These are phyloP conservation scores for Barbus barbus DNA, from an alignment of 2,113 vertebrate species.

Conservation along the genomic window DNA sequence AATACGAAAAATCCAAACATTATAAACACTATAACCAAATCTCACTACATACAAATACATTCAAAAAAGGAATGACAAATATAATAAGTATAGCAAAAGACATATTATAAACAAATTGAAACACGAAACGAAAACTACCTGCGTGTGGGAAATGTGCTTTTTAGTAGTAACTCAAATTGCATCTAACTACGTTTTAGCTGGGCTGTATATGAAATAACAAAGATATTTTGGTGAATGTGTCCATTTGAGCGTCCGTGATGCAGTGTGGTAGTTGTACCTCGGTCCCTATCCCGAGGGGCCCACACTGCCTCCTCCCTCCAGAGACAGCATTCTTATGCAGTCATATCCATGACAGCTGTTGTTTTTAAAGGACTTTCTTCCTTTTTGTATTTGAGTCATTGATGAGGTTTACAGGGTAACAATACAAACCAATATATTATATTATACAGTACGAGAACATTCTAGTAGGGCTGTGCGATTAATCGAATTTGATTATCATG, in stretches of 20 bases:
- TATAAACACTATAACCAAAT: too few species aligned
- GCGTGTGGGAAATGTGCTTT: not conserved
- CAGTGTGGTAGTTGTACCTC: not conserved
- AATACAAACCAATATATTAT: too few species aligned
- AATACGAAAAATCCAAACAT: too few species aligned
- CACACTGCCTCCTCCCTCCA: slow-evolving; percentile 46
- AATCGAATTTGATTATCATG: too few species aligned
- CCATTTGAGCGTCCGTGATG: not conserved
- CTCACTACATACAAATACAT: too few species aligned
- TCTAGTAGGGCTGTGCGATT: too few species aligned
- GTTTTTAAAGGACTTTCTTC: slow-evolving; percentile 11
- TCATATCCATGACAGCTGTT: slow-evolving; percentile 48
- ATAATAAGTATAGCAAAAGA: too few species aligned
- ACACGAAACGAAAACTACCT: not conserved
- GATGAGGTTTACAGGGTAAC: not conserved
- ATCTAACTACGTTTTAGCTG: not conserved
- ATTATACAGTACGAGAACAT: too few species aligned
- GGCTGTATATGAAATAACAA: not conserved
- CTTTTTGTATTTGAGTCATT: not conserved
- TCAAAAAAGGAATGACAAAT: too few species aligned
- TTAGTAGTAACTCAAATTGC: not conserved
- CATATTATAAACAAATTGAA: too few species aligned
- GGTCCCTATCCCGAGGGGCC: slow-evolving; percentile 43
- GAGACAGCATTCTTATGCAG: slow-evolving; percentile 52
- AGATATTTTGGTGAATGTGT: not conserved